A percentile compares a stretch with the other conserved stretches of the same genome.
These are phyloP conservation scores for Syritta pipiens DNA, from an alignment of 2,888 invertebrate genomes.

Conservation along the genomic window DNA sequence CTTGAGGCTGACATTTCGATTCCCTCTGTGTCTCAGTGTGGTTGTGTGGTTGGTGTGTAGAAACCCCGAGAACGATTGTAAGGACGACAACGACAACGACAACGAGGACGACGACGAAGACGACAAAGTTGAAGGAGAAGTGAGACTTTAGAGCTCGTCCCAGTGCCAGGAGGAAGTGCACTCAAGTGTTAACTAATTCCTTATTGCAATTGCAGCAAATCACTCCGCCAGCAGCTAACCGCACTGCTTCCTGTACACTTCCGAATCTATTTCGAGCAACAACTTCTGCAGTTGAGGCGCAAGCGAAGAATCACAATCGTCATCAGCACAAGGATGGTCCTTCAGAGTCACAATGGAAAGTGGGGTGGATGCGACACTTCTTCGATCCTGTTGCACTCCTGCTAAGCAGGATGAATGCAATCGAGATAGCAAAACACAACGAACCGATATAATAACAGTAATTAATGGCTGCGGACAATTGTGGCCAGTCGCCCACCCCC, in stretches of 20 bases:
- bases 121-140: too few species aligned
- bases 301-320: slow-evolving; percentile 39
- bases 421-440: slow-evolving; percentile 53
- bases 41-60: too few species aligned
- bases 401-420: slow-evolving; percentile 56
- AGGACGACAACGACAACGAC: too few species aligned
- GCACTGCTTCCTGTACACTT: slow-evolving; percentile 21
- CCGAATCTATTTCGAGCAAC: slow-evolving; percentile 20
- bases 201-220: slow-evolving; percentile 57
- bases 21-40: not conserved
- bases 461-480: slow-evolving; percentile 68
- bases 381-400: slow-evolving; percentile 48
- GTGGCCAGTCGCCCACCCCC: too few species aligned
- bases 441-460: slow-evolving; percentile 67
- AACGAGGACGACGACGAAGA: too few species aligned
- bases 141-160: too few species aligned
- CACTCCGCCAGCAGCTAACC: slow-evolving; percentile 18
- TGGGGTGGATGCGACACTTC: slow-evolving; percentile 25
- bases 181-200: slow-evolving; percentile 65
- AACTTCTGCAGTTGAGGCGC: slow-evolving; percentile 49
- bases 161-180: slow-evolving; percentile 40
- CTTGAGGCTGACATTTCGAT: slow-evolving; percentile 28
- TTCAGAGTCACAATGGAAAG: slow-evolving; percentile 30
- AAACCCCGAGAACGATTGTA: too few species aligned
- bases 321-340: slow-evolving; percentile 30